Evolutionary conservation across 2,113 vertebrate species (phyloP).

Genomic region (Clupea harengus): DNA sequence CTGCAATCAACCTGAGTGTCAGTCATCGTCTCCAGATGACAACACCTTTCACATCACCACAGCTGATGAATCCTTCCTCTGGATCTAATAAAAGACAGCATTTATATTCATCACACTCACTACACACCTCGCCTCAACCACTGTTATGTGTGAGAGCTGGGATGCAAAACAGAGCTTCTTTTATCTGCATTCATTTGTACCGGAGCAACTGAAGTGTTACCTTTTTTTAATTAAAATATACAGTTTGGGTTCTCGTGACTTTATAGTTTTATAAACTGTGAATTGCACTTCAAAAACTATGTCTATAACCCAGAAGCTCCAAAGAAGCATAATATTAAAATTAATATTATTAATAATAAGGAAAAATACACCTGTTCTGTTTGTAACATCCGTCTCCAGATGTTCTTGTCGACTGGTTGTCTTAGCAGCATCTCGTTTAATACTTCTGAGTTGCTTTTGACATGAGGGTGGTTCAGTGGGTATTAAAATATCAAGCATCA

Average conservation of each 20-base stretch:
- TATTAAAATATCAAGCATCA: constrained; percentile 1
- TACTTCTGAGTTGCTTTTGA: background rate
- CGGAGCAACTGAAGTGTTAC: background rate
- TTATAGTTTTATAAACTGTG: background rate
- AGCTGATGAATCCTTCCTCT: constrained; percentile 41
- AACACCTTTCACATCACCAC: constrained; percentile 50
- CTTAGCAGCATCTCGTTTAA: background rate
- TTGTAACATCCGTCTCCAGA: background rate
- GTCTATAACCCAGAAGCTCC: background rate
- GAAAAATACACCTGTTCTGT: background rate
- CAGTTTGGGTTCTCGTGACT: background rate
- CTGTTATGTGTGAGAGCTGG: background rate
- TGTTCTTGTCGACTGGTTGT: background rate
- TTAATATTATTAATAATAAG: background rate
- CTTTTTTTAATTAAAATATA: background rate
- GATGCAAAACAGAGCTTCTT: background rate
- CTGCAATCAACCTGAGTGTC: constrained; percentile 55
- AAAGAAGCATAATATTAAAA: background rate
- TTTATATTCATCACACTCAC: constrained; percentile 37
- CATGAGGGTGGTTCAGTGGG: background rate
- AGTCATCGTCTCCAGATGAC: constrained; percentile 46
- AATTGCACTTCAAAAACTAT: background rate
- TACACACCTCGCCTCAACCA: background rate
- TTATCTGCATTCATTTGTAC: background rate
- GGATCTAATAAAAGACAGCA: constrained; percentile 34